Conservation (phyloP, 2,113 vertebrate species). For the Campylomormyrus numenius region DNA sequence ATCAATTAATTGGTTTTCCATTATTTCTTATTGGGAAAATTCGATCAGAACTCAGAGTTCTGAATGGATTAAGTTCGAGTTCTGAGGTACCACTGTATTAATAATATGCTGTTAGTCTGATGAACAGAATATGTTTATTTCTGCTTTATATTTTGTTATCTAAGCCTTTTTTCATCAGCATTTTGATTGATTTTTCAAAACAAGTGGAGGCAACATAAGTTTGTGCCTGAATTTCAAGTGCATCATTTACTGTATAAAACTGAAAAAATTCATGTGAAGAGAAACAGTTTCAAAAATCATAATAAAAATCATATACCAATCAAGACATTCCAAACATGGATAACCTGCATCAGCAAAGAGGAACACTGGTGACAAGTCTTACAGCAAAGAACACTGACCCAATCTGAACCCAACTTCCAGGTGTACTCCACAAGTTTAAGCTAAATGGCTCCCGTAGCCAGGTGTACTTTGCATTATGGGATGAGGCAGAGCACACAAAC, state of each 20-base stretch:
- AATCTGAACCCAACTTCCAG: not conserved
- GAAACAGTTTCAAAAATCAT: not conserved
- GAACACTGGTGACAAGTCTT: not conserved
- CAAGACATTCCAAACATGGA: not conserved
- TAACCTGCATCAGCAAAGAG: not conserved
- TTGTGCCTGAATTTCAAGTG: too few species aligned
- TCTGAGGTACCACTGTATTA: too few species aligned
- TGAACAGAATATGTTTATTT: too few species aligned
- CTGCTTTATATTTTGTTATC: too few species aligned
- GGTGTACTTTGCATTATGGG: not conserved
- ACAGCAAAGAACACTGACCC: not conserved
- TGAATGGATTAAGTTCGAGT: too few species aligned
- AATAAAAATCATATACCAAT: not conserved
- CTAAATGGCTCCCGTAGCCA: not conserved
- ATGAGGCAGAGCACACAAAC: not conserved
- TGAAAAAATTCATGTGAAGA: not conserved
- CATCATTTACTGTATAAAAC: not conserved
- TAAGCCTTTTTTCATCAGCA: too few species aligned
- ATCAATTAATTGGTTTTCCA: too few species aligned
- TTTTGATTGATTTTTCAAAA: too few species aligned
- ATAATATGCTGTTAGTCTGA: too few species aligned
- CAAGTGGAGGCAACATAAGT: too few species aligned
- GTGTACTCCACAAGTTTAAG: not conserved
- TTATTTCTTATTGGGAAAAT: too few species aligned
- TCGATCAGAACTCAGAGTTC: too few species aligned